These are phyloP conservation scores for Cynopterus brachyotis DNA, from an alignment of 2,113 vertebrate genomes.

Conservation along the genomic window DNA sequence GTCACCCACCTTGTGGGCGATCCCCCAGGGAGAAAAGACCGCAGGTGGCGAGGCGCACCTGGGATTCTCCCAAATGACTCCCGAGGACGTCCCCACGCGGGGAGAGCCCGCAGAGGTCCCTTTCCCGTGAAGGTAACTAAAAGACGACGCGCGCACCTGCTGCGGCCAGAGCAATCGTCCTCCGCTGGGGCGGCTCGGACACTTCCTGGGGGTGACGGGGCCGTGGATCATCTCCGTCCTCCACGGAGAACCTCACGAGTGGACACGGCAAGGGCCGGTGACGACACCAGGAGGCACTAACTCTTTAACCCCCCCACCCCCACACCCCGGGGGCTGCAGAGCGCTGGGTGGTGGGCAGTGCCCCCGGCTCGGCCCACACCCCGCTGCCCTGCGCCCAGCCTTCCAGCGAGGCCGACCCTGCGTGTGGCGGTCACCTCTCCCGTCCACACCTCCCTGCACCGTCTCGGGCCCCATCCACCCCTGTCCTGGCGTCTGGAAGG, in stretches of 20 bases:
- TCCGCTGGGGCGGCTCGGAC: fast-evolving
- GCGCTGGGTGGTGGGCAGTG: neutral
- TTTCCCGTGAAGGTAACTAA: fast-evolving
- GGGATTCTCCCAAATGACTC: fast-evolving
- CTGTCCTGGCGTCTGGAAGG: neutral
- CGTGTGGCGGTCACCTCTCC: fast-evolving
- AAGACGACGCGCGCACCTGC: fast-evolving
- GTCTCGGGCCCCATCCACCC: fast-evolving
- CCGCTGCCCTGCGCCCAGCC: fast-evolving
- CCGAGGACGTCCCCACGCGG: fast-evolving
- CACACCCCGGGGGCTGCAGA: too few species aligned
- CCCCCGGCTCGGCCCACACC: fast-evolving
- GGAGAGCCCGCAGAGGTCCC: neutral
- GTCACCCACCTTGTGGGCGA: fast-evolving
- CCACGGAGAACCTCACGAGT: neutral
- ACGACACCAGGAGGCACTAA: fast-evolving
- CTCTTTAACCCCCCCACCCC: too few species aligned
- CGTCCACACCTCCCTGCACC: fast-evolving
- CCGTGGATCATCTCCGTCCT: fast-evolving
- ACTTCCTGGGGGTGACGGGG: fast-evolving
- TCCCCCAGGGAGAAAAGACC: fast-evolving
- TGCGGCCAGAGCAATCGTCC: fast-evolving
- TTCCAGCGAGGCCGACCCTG: fast-evolving
- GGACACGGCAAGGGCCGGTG: fast-evolving
- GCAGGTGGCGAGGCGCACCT: fast-evolving